phyloP scores from a whole-genome alignment of 2,113 vertebrate species.

The Toxostoma redivivum region DNA sequence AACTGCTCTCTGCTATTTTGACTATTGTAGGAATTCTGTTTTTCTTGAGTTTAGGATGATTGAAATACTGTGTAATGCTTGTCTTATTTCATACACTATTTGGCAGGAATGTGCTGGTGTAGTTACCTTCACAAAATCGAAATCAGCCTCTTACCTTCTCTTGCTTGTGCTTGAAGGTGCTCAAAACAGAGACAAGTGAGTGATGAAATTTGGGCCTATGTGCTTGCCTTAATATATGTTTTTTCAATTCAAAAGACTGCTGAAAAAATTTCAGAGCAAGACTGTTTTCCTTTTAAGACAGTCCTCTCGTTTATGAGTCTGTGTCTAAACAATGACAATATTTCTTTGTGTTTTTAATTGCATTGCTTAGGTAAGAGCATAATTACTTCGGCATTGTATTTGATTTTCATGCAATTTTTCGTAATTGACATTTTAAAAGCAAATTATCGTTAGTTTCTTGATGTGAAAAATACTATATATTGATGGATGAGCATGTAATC shows the following conservation, averaged over 20 bases:
- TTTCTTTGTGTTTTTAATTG: not conserved
- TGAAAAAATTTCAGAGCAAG: not conserved
- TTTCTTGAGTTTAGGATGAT: not conserved
- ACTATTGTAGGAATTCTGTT: not conserved
- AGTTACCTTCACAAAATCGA: not conserved
- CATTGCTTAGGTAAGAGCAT: not conserved
- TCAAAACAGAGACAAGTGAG: not conserved
- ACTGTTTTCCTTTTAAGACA: not conserved
- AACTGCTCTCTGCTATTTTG: not conserved
- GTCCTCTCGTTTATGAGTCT: not conserved
- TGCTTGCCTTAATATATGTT: not conserved
- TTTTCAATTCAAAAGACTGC: not conserved
- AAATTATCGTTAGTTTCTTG: not conserved
- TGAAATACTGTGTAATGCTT: not conserved
- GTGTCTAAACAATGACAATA: not conserved
- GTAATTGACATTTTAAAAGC: not conserved
- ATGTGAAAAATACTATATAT: slow-evolving; percentile 32
- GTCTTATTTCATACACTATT: not conserved
- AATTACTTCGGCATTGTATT: not conserved
- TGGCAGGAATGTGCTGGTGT: not conserved
- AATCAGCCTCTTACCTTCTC: not conserved
- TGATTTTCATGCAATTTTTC: not conserved
- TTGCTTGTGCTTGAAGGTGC: fast-evolving
- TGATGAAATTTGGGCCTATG: not conserved
- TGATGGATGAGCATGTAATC: slow-evolving; percentile 63